Evolutionary conservation across 37 sponge, comb jelly and placozoan genomes (phyloP).

Genomic region (Ephydatia muelleri): DNA sequence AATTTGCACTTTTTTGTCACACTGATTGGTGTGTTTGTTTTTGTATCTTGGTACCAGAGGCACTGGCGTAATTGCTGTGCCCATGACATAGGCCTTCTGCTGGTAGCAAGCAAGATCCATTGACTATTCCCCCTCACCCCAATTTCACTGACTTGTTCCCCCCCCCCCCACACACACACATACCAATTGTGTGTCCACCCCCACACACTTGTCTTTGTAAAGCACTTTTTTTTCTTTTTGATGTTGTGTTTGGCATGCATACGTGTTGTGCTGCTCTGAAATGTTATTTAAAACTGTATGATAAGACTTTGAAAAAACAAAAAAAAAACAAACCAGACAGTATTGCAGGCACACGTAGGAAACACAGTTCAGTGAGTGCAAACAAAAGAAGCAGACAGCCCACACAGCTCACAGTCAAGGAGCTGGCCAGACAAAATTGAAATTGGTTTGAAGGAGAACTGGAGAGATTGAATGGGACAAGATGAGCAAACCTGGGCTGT

Average conservation of each 20-base stretch:
- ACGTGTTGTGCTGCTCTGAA: background rate
- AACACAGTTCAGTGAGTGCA: background rate
- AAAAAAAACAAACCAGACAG: background rate
- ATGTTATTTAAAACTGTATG: background rate
- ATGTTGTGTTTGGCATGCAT: background rate
- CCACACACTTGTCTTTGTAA: background rate
- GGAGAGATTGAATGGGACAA: no score
- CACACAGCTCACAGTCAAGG: background rate
- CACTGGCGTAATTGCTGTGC: background rate
- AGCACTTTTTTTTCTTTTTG: background rate
- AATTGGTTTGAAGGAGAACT: no score
- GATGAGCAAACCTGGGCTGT: no score
- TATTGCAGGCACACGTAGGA: background rate
- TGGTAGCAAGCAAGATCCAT: background rate
- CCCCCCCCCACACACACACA: background rate
- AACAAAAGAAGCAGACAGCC: background rate
- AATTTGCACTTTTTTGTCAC: background rate
- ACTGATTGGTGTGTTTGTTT: background rate
- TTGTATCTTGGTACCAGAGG: background rate
- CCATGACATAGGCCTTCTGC: background rate
- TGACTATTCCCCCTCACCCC: no score
- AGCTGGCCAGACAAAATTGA: no score
- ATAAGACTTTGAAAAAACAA: background rate
- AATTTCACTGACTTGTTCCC: no score
- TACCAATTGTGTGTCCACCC: background rate